phyloP scores from a whole-genome alignment of 2,797 vertebrate genomes.

The Pteropus rufus region DNA sequence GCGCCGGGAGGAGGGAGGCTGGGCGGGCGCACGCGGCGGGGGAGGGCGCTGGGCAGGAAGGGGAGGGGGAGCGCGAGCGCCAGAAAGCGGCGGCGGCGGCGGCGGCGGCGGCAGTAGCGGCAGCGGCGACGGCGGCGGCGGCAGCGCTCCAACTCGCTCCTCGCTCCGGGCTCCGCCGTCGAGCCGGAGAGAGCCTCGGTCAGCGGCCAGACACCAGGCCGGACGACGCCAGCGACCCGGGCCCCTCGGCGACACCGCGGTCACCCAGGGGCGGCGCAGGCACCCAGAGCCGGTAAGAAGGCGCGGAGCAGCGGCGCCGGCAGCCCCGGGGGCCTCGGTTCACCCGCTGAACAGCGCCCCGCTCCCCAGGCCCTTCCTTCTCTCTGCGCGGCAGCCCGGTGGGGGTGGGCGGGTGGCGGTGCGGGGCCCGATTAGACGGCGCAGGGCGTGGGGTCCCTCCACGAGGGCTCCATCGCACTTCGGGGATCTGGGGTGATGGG shows the following conservation, averaged over 20 bases:
- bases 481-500: not conserved
- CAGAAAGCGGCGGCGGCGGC: constrained; percentile 84
- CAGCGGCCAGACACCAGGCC: constrained; percentile 50
- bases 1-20: constrained; percentile 57
- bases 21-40: constrained; percentile 76
- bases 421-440: not conserved
- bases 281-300: constrained; percentile 80
- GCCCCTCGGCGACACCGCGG: constrained; percentile 74
- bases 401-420: not conserved
- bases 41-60: constrained; percentile 74
- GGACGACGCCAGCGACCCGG: constrained; percentile 72
- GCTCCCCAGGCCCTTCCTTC: not conserved
- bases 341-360: not conserved
- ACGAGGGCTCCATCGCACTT: not conserved
- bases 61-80: constrained; percentile 80
- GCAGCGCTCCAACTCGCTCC: constrained; percentile 85
- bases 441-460: not conserved
- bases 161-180: constrained; percentile 81
- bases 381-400: not conserved
- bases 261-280: constrained; percentile 71
- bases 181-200: constrained; percentile 82
- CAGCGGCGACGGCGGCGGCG: constrained; percentile 83
- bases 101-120: constrained; percentile 76
- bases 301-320: not conserved
- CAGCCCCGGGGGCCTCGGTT: not conserved